A percentile compares a stretch with the other conserved stretches of the same genome.
phyloP scores from a whole-genome alignment of 2,113 vertebrate genomes.

The Cavia porcellus region DNA sequence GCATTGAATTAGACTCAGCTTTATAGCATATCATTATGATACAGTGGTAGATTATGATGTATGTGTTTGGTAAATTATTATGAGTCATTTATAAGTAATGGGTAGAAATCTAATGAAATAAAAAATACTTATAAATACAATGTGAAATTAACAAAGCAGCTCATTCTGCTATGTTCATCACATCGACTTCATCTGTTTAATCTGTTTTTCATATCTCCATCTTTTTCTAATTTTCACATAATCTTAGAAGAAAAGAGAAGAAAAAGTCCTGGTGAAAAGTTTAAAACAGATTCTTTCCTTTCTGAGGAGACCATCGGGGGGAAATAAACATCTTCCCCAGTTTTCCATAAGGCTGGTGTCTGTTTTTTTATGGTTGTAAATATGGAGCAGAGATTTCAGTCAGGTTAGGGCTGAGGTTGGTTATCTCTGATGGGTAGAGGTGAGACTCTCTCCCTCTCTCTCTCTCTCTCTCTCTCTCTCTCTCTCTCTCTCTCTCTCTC shows the following conservation, averaged over 20 bases:
- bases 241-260: neutral
- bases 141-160: neutral
- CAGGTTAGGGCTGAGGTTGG: neutral
- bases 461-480: neutral
- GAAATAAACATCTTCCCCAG: neutral
- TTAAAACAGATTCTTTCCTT: neutral
- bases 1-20: conserved; percentile 1
- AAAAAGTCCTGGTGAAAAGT: neutral
- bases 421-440: neutral
- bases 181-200: neutral
- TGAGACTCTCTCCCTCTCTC: too few species aligned
- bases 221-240: neutral
- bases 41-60: neutral
- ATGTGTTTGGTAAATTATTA: conserved; percentile 43
- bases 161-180: too few species aligned
- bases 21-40: conserved; percentile 14
- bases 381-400: neutral
- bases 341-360: neutral
- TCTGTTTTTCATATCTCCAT: neutral
- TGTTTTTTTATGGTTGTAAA: neutral
- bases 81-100: conserved; percentile 17
- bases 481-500: neutral
- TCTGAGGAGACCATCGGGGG: neutral
- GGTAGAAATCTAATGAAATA: conserved; percentile 4
- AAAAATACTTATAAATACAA: neutral